A percentile compares a stretch with the other conserved stretches of the same genome.
These are phyloP conservation scores for Ceratosolen solmsi DNA, from an alignment of 1,140 invertebrate species.

Conservation along the genomic window DNA sequence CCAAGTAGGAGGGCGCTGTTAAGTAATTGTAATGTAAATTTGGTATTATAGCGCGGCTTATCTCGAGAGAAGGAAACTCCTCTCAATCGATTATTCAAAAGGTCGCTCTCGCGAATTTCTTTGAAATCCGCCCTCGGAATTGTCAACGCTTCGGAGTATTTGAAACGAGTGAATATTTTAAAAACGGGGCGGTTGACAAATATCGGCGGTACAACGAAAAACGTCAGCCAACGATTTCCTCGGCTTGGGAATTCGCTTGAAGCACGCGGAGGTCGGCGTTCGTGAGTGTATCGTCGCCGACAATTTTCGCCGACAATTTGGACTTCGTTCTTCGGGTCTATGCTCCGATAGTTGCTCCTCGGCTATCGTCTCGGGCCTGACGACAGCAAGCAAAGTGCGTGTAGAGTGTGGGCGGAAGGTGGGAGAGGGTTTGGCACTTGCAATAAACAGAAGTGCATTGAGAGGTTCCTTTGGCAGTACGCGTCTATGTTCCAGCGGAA, in stretches of 20 bases:
- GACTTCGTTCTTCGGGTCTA: neutral
- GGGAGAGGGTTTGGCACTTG: conserved; percentile 32
- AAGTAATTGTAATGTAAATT: no score
- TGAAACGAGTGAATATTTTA: no score
- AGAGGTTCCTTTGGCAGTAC: conserved; percentile 37
- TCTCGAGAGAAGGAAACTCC: no score
- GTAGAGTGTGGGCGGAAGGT: neutral
- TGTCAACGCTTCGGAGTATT: no score
- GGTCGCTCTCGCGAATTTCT: no score
- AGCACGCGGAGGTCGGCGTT: neutral
- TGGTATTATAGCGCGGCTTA: no score
- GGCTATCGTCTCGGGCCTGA: neutral
- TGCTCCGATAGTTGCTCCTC: neutral
- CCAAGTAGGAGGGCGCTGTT: no score
- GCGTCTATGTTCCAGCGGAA: neutral
- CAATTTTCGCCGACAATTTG: neutral
- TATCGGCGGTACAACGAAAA: no score
- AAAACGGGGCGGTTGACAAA: no score
- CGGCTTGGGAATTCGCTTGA: neutral
- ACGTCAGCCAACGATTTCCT: no score
- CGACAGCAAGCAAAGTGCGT: neutral
- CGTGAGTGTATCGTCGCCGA: neutral
- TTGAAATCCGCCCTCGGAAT: no score
- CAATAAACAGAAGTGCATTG: conserved; percentile 48
- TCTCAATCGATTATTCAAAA: no score